Evolutionary conservation across 2,797 vertebrate species (phyloP), one percentile per base, ranked within the genome.

Genomic region (Sebastes kiyomatsui): DNA sequence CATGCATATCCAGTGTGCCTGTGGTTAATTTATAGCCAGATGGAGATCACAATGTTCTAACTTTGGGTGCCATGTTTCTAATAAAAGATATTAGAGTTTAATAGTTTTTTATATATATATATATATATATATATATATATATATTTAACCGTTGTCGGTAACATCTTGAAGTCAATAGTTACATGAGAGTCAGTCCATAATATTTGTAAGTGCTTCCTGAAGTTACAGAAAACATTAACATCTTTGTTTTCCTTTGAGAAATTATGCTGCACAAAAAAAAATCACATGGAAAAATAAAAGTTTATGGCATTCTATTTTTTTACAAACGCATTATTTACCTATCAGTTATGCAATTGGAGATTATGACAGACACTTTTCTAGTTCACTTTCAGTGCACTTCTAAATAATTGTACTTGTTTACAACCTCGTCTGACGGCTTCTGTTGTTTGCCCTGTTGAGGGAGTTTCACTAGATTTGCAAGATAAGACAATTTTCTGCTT

Each of bases 21-120:
- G 72, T 82, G 68, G 55, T 79, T 69, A 70, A 77, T 81, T 20
- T 76, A 38, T 7, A 69, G 55, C 28, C 85, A 89, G 77, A 92
- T 89, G 82, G 84, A 86, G 68, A 68, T 61, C 27, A 38, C 56
- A 68, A n/a, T 7, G 65, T 9, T 69, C 9, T 64, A 14, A 16
- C 27, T 61, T 55, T 82, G 4, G 18, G 56, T 52, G 13, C 14
- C 1, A 6, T 42, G 12, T 55, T 60, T 72, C n/a, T 20, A 71
- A 66, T 79, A 28, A 67, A 73, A 23, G 2, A n/a, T 16, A 14
- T 67, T 60, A 11, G 54, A 58, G 22, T 71, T 58, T 5, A n/a
- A 61, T 30, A 7, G n/a, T 25, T 32, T 18, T 6, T 1, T 56
- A 25, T 3, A 25, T 25, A 25, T 25, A 27, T 27, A 4, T 27